A percentile compares a stretch with the other conserved stretches of the same genome.
phyloP scores from a whole-genome alignment of 53 echinoderm and acorn worm genomes.

The Holothuria scabra region DNA sequence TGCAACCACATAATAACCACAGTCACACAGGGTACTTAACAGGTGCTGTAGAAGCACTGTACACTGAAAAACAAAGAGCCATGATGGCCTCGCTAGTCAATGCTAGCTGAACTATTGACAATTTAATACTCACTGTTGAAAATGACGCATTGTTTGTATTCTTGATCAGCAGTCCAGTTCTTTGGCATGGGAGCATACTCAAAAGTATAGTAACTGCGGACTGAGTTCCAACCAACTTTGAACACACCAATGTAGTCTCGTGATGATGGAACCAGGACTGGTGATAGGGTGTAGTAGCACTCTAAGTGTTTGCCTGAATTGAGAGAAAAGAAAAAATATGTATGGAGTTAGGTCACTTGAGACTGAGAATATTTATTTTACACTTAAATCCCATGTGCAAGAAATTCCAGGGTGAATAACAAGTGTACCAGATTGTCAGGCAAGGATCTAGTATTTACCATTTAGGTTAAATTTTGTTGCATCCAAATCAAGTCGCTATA shows the following conservation, averaged over 20 bases:
- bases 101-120: too few species aligned
- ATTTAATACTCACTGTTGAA: conserved; percentile 68
- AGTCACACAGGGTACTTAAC: too few species aligned
- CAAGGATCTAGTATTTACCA: too few species aligned
- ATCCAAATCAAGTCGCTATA: too few species aligned
- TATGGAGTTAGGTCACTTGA: too few species aligned
- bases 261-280: conserved; percentile 70
- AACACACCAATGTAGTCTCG: conserved; percentile 92
- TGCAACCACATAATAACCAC: too few species aligned
- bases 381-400: not conserved
- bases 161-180: conserved; percentile 61
- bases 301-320: conserved; percentile 77
- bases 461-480: too few species aligned
- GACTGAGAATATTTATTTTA: not conserved
- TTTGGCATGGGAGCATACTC: conserved; percentile 85
- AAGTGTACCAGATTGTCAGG: too few species aligned
- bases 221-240: conserved; percentile 96
- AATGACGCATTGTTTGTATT: conserved; percentile 70
- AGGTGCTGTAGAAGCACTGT: too few species aligned
- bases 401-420: too few species aligned
- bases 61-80: too few species aligned
- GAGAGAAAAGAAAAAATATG: not conserved
- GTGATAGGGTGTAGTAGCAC: conserved; percentile 85
- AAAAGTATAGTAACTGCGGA: conserved; percentile 86
- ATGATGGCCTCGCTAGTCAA: too few species aligned